Evolutionary conservation across 2,113 vertebrate genomes (phyloP).

Genomic region (Perca flavescens): DNA sequence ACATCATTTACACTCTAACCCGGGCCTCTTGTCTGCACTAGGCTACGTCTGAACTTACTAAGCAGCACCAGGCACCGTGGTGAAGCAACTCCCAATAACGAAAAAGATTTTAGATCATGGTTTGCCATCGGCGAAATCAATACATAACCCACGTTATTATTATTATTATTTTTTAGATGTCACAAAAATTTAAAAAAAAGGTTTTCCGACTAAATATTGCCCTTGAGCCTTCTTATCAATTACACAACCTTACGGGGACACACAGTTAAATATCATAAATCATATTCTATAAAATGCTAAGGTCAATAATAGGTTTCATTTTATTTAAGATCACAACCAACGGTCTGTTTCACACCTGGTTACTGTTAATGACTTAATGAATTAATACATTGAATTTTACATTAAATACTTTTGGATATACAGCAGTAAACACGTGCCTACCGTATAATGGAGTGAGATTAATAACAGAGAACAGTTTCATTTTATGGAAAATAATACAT

Average conservation of each 20-base stretch:
- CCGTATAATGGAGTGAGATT: neutral
- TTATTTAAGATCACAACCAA: neutral
- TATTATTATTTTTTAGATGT: neutral
- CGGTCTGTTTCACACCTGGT: neutral
- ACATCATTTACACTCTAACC: slow-evolving; percentile 35
- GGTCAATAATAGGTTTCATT: neutral
- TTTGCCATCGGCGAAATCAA: slow-evolving; percentile 38
- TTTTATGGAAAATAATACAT: neutral
- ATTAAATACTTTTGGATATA: neutral
- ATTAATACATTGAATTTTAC: neutral
- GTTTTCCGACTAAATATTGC: neutral
- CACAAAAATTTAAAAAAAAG: neutral
- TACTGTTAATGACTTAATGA: neutral
- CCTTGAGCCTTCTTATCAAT: neutral
- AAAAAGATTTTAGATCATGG: slow-evolving; percentile 23
- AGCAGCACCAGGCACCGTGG: slow-evolving; percentile 3
- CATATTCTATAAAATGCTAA: neutral
- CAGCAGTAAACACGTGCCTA: neutral
- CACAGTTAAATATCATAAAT: neutral
- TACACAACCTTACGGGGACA: neutral
- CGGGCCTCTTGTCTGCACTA: neutral
- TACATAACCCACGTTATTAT: neutral
- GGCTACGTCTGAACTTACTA: neutral
- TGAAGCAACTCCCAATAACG: slow-evolving; percentile 24
- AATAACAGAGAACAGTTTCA: slow-evolving; percentile 7